A percentile compares a stretch with the other conserved stretches of the same genome.
phyloP scores from a whole-genome alignment of 2,888 invertebrate species.

The Tanytarsus gracilentus region DNA sequence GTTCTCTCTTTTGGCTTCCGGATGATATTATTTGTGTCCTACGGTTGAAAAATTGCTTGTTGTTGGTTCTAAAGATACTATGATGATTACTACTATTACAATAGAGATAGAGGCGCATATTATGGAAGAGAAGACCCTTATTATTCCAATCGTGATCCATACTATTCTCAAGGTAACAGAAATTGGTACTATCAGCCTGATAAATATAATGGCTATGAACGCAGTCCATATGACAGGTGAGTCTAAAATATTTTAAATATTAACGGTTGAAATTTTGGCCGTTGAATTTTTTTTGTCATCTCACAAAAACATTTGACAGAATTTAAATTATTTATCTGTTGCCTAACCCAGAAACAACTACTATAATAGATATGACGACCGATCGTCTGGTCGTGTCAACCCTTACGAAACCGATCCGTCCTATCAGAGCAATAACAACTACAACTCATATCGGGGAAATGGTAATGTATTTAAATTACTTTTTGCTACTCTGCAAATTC shows the following conservation, averaged over 20 bases:
- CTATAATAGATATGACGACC: slow-evolving; percentile 29
- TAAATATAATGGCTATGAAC: too few relatives aligned
- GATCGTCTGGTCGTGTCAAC: slow-evolving; percentile 31
- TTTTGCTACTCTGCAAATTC: background rate
- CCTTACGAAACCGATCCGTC: slow-evolving; percentile 30
- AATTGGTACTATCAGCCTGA: slow-evolving; percentile 34
- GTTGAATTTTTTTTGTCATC: background rate
- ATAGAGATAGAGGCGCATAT: slow-evolving; percentile 30
- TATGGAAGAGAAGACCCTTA: slow-evolving; percentile 22
- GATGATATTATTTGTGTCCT: background rate
- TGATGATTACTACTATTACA: slow-evolving; percentile 28
- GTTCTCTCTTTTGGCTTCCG: background rate
- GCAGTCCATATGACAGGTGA: slow-evolving; percentile 12
- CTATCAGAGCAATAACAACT: background rate
- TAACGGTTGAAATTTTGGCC: background rate
- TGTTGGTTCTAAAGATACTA: slow-evolving; percentile 1
- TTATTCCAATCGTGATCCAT: slow-evolving; percentile 3
- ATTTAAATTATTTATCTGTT: background rate
- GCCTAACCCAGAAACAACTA: background rate
- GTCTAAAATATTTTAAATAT: background rate
- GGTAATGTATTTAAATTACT: slow-evolving; percentile 16
- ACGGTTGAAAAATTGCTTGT: background rate
- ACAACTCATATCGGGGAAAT: slow-evolving; percentile 26
- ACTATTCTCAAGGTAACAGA: slow-evolving; percentile 30
- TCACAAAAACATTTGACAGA: background rate